Base-by-base conservation (phyloP, 2,888 invertebrate genomes). In the Achlya flavicornis region DNA sequence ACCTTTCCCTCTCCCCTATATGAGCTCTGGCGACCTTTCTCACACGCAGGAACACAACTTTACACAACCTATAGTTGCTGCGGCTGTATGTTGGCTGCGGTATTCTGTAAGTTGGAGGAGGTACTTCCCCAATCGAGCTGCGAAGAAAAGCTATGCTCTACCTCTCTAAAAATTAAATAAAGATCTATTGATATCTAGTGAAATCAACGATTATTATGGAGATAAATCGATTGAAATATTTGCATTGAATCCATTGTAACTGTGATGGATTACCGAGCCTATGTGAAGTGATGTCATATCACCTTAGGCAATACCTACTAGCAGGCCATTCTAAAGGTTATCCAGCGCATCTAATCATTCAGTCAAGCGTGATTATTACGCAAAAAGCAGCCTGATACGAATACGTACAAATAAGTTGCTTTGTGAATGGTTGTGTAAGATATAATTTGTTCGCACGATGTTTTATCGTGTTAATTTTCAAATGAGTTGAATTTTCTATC, bases 311-410 rank as follows among this genome's bases (percentile, higher is more conserved):
- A 61, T 35, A 61, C n/a, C n/a, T n/a, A n/a, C 53, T 53, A 43
- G 73, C 75, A 74, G 74, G 65, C 26, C 19, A 63, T 68, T 59
- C 16, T 67, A 81, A 88, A 88, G 87, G 87, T 85, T 85, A 76
- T 64, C 74, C 69, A 76, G 83, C 83, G 83, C 83, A 87, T 85
- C 86, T 84, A 88, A 88, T 88, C 83, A 86, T 79, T 84, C 85
- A 84, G 73, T 77, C 76, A 76, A 85, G 80, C 82, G 79, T 83
- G 68, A 67, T 74, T 77, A 78, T 83, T 81, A 76, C 76, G 77
- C 79, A 83, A 83, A 84, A 80, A 79, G 80, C 70, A 66, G 61
- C 70, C 69, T 67, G 74, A 74, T 74, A 77, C 72, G 73, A 69
- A 71, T 73, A 67, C 68, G 65, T 68, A 68, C 59, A 67, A 79